phyloP scores from a whole-genome alignment of 2,113 vertebrate genomes.

The Cercopithecus mona region DNA sequence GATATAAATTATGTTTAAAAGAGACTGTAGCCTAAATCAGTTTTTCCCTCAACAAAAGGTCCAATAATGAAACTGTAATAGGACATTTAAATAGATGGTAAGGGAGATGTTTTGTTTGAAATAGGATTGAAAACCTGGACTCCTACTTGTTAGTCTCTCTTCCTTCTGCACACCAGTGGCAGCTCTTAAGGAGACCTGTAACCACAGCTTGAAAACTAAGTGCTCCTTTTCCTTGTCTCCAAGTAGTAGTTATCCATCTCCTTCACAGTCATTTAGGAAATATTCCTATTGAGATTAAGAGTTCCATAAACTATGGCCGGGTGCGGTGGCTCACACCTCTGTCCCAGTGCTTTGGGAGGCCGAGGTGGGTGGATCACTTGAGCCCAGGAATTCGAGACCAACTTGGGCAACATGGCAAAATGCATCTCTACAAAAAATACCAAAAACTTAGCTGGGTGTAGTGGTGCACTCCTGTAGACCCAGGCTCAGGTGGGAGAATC shows the following conservation, averaged over 20 bases:
- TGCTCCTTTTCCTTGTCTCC: not conserved
- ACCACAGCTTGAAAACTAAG: not conserved
- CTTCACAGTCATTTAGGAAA: not conserved
- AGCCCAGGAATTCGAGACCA: no score
- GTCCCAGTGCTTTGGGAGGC: no score
- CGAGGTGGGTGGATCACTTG: no score
- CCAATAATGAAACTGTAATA: not conserved
- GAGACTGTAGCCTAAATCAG: no score
- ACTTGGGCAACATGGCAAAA: no score
- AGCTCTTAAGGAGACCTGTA: not conserved
- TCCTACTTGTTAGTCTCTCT: not conserved
- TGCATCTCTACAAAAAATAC: no score
- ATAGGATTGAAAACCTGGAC: not conserved
- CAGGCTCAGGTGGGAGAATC: no score
- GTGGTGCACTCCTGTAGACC: no score
- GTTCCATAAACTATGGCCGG: not conserved
- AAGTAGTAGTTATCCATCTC: not conserved
- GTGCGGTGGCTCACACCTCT: no score
- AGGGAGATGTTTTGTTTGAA: not conserved
- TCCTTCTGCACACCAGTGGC: not conserved
- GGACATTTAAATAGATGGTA: slow-evolving; percentile 15
- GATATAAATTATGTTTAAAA: no score
- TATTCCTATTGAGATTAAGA: not conserved
- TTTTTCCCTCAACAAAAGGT: not conserved
- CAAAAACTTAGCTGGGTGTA: no score